Base-by-base conservation (phyloP, 2,888 invertebrate species). In the Pollenia labialis region DNA sequence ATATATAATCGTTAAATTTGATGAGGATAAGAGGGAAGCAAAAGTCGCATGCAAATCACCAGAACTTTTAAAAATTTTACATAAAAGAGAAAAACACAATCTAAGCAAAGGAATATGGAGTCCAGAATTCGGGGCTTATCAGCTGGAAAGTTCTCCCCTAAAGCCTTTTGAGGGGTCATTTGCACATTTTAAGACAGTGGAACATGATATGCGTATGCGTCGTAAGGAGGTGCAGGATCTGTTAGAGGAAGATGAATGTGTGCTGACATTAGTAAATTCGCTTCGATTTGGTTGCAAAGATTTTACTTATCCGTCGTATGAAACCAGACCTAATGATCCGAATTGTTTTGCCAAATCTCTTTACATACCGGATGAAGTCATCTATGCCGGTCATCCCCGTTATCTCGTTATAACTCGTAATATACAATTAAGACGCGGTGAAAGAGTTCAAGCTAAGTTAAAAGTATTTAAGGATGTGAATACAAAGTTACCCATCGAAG, bases 121-220 rank as follows among this genome's bases (percentile, higher is more conserved):
- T 75, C 99, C 99, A 0, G 99, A 99, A 94, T 99, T 98, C 94
- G 99, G 98, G 3, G 96, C 97, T 14, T 99, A 99, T 92, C 99
- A 99, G 99, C 95, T 99, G 82, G 99, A 99, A 94, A 99, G 99
- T 18, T 99, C 99, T 0, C 99, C 99, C 0, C 99, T 99, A 1
- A 96, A 97, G 91, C 98, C 98, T 0, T 99, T 99, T 91, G 99
- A 99, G 8, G 98, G 98, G 0, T 94, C 98, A 14, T 94, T 99
- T 92, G 98, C 98, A 7, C 98, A 99, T 94, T 99, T 99, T 93
- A 99, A 99, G 94, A 96, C 98, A 85, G 99, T 99, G 4, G 99
- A 99, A 93, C 97, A 98, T 7, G 99, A 99, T 93, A 99, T 99
- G 99, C 96, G 95, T 89, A 95, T 97, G 90, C 90, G 92, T 72